Conservation (phyloP, 2,888 invertebrate species). For the Nemotelus pantherinus region DNA sequence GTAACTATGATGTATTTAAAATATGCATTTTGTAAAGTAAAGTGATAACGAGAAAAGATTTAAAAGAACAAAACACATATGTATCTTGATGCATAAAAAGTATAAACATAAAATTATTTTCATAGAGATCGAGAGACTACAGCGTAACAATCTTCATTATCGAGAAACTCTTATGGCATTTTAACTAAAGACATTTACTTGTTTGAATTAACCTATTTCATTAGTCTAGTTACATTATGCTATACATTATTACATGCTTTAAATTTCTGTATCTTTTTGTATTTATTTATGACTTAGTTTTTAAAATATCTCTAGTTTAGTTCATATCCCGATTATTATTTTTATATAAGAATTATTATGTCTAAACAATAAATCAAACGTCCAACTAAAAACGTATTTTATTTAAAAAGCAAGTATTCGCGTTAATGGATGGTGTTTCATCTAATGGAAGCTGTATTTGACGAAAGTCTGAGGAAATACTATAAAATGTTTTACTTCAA, state of each 20-base stretch:
- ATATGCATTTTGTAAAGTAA: conserved; percentile 42
- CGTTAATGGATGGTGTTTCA: no score
- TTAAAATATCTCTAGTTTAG: conserved; percentile 39
- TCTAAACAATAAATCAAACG: conserved; percentile 36
- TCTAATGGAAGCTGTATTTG: no score
- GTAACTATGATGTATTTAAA: conserved; percentile 37
- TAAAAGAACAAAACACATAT: conserved; percentile 35
- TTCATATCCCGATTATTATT: conserved; percentile 31
- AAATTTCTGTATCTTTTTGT: conserved; percentile 35
- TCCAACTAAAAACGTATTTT: conserved; percentile 27
- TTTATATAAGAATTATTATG: conserved; percentile 42
- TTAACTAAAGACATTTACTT: conserved; percentile 40
- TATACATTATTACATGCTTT: conserved; percentile 28
- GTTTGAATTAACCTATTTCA: conserved; percentile 36
- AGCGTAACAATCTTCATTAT: conserved; percentile 39
- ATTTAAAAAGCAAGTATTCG: no score
- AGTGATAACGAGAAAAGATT: conserved; percentile 33
- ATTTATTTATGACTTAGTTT: conserved; percentile 43
- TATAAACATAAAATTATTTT: conserved; percentile 38
- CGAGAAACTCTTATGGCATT: conserved; percentile 39
- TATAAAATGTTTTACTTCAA: no score
- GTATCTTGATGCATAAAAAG: conserved; percentile 34
- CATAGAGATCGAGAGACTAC: conserved; percentile 43
- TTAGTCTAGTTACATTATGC: conserved; percentile 36
- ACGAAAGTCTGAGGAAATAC: no score